Base-by-base conservation (phyloP, 2,888 invertebrate genomes). In the Gymnoscelis rufifasciata region DNA sequence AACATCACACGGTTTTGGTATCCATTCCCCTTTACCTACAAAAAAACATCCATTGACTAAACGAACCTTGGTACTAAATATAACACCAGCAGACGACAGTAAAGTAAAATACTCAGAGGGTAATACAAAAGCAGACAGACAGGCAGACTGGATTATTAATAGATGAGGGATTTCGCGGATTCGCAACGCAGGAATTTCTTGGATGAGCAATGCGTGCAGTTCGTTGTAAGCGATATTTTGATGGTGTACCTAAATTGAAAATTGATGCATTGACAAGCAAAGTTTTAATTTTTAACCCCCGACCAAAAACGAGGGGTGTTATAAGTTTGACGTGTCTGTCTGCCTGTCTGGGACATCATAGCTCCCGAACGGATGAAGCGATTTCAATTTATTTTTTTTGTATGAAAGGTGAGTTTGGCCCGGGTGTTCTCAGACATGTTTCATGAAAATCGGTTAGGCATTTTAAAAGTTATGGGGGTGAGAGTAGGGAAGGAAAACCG, bases 121-220 rank as follows among this genome's bases (percentile, higher is more conserved):
- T 53, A 55, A 53, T 73, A 79, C 75, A 78, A 78, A 76, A 74
- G 57, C 64, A 67, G 75, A 77, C 78, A 75, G 82, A 83, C 79
- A 76, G 78, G 53, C 61, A 59, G 61, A 61, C 61, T 51, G 46
- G 8, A 45, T 52, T 58, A 57, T 60, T 68, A 70, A 78, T 60
- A 60, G 54, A 55, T 47, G 51, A 33, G 54, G 38, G 54, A 73
- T 72, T 70, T 74, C 71, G 68, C 53, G 52, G 48, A 50, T 50
- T 43, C 47, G 38, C 52, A 49, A 15, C 42, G 39, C 65, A 51
- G 42, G 59, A 52, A 50, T 50, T 50, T 39, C 23, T 23, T 26
- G 23, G 26, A 36, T 35, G 19, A 35, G 35, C 35, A 7, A 35
- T 36, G 35, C 15, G 11, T 15, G 19, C 3, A 14, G 7, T 26